Evolutionary conservation across 2,113 vertebrate genomes (phyloP).

Genomic region (Lepisosteus osseus): DNA sequence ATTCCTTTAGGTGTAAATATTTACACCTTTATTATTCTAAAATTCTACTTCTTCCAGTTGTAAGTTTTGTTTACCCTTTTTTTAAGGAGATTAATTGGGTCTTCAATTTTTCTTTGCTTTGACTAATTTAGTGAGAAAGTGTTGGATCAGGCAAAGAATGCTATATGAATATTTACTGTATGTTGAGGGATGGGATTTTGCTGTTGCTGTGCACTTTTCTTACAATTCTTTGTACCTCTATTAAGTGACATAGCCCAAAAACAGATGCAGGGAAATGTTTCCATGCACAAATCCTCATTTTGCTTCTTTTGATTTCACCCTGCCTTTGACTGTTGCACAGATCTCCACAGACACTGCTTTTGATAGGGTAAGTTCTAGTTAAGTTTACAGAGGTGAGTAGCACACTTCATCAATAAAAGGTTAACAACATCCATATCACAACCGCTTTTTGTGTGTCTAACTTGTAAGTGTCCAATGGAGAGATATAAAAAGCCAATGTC

Average conservation of each 20-base stretch:
- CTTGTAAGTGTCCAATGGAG: conserved; percentile 44
- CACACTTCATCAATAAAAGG: conserved; percentile 25
- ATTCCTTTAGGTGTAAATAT: too few species aligned
- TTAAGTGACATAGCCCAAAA: neutral
- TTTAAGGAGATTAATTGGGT: too few species aligned
- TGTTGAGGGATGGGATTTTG: too few species aligned
- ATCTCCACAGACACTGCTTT: conserved; percentile 67
- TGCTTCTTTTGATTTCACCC: conserved; percentile 58
- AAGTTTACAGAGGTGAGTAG: conserved; percentile 59
- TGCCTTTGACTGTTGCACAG: conserved; percentile 52
- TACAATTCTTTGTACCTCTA: too few species aligned
- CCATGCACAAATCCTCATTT: conserved; percentile 41
- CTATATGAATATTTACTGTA: too few species aligned
- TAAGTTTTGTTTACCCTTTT: too few species aligned
- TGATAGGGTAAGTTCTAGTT: conserved; percentile 71
- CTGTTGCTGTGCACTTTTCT: too few species aligned
- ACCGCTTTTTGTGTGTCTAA: conserved; percentile 52
- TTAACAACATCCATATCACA: conserved; percentile 48
- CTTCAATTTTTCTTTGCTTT: too few species aligned
- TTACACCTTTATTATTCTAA: too few species aligned
- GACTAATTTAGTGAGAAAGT: too few species aligned
- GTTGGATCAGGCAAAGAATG: too few species aligned
- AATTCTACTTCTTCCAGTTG: too few species aligned
- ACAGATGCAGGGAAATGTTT: conserved; percentile 13
- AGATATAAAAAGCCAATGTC: conserved; percentile 66